Base-by-base conservation (phyloP, 2,113 vertebrate genomes). In the Spheniscus mendiculus region DNA sequence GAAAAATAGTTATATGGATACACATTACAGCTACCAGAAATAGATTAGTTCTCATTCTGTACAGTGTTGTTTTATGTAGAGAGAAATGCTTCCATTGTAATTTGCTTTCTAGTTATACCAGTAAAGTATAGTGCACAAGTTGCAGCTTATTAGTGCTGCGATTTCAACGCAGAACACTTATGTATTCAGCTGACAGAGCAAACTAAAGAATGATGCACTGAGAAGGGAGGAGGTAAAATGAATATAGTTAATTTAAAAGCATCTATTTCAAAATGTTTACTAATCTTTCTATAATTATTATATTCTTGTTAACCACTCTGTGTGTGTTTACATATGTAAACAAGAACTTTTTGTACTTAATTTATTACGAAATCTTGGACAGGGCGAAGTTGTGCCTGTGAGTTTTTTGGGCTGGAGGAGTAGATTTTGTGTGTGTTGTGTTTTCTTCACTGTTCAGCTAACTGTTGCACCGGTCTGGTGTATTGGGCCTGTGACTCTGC, bases 101-200 rank as follows among this genome's bases (percentile, higher is more conserved):
- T 18, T 79, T 76, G 40, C 59, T 91, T 42, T 61, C 58, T 27
- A 3, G 23, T 45, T 72, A 1, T 67, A 62, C 52, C 14, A 5
- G 58, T 15, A 6, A 11, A 12, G 44, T 14, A 6, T 2, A 6
- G 4, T 49, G 87, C n/a, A 23, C 1, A 34, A 34, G 52, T 1
- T 6, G 52, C 47, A 67, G 53, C 49, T 62, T 5, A 2, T 23
- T 12, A 5, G 11, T 12, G 52, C 78, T 58, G 40, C 1, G 11
- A 12, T 12, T 32, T 34, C 29, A 26, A 0, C 0, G 0, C 70
- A 59, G 76, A 1, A 0, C 4, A 0, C 6, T 7, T 22, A 11
- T 0, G 0, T 47, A 4, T 15, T 45, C 0, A 0, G 1, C 66
- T 49, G 76, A 12, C 66, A 36, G 88, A 52, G 69, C 15, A 12